These are phyloP conservation scores for Sebastes iracundus DNA, from an alignment of 2,797 vertebrate genomes.

Conservation along the genomic window DNA sequence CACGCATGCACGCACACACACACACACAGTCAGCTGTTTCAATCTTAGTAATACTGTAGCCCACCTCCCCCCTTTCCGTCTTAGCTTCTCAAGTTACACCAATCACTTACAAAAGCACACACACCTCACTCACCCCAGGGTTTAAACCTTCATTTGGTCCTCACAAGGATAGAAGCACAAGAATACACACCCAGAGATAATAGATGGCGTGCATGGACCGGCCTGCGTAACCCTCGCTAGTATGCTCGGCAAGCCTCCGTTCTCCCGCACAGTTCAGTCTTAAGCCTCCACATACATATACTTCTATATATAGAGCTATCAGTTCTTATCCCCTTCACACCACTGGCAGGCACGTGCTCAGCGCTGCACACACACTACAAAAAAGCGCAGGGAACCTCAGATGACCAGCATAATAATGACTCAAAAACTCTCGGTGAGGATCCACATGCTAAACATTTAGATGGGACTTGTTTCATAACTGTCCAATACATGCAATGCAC, in stretches of 20 bases:
- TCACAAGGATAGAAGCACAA: not conserved
- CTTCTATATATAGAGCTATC: conserved; percentile 79
- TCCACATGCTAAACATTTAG: conserved; percentile 2
- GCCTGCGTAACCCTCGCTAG: conserved; percentile 22
- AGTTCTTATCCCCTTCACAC: conserved; percentile 64
- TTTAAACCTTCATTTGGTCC: not conserved
- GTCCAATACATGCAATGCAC: not conserved
- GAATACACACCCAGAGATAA: not conserved
- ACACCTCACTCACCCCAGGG: not conserved
- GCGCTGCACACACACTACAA: conserved; percentile 39
- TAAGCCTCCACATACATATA: conserved; percentile 68
- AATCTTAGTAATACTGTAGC: conserved; percentile 31
- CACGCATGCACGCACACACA: not conserved
- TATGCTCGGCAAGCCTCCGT: conserved; percentile 22
- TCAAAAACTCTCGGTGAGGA: conserved; percentile 2
- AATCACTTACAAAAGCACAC: not conserved
- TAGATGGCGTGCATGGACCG: not conserved
- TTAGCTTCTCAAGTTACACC: conserved; percentile 4
- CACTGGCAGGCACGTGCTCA: conserved; percentile 66
- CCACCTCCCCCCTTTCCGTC: not conserved
- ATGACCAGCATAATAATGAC: conserved; percentile 50
- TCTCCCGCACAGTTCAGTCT: conserved; percentile 27
- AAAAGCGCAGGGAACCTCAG: conserved; percentile 34
- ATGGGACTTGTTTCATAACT: not conserved
- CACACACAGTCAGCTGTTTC: conserved; percentile 36